Evolutionary conservation across 1,140 invertebrate species (phyloP), one percentile per base, ranked within the genome.

Genomic region (Cheumatopsyche charites): DNA sequence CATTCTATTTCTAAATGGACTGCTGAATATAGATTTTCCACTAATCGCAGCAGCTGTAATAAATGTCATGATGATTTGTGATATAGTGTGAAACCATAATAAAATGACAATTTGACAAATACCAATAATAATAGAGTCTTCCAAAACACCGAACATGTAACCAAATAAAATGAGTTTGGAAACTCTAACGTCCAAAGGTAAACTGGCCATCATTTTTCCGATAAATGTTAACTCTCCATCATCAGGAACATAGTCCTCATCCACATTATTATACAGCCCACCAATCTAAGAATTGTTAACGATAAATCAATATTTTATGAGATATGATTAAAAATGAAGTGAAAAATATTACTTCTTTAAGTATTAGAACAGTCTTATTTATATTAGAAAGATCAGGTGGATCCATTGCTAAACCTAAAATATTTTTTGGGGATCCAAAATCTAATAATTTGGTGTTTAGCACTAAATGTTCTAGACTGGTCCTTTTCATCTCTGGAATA

Each of bases 171-270:
- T 93, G 0, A 98, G 82, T 78, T 96, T 96, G 11, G 92, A 87
- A 3, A 96, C 79, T 47, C 88, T 86, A 12, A 96, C 89, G 78
- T 97, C 92, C 0, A 98, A 77, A 0, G 96, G 96, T 42, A 98
- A 82, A 52, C 81, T 80, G 0, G 92, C 89, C 89, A 98, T 92
- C 0, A 98, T 86, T 26, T 83, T 83, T 0, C 97, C 97, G 71
- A 98, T 83, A 80, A 90, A 91, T 0, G 95, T 98, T 12, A 98
- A 77, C 70, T 97, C 91, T n/a, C 96, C 96, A 83, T 98, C 95
- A 42, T 88, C 82, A 12, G 80, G 77, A 47, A 84, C 81, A 72
- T 85, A 83, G n/a, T 82, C 71, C 0, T 83, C 87, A 55, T 86
- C 82, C 15, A 85, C 73, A 0, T 82, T 88, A 41, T 88, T 84